Percentiles rank a stretch among this genome's conserved stretches.
phyloP scores from a whole-genome alignment of 2,888 invertebrate genomes.

The Eilema caniola region DNA sequence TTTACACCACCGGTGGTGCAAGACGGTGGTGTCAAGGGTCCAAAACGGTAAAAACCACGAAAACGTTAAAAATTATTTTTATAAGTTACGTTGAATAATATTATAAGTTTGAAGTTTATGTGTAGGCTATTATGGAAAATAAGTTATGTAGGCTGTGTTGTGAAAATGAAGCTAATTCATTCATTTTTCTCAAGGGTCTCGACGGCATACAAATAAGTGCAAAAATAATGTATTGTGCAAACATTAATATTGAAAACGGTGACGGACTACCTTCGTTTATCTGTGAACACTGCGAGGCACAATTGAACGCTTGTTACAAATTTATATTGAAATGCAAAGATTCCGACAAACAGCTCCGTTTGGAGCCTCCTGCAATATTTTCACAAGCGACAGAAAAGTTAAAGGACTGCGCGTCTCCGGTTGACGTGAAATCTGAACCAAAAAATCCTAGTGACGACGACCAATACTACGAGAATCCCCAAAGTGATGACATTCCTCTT shows the following conservation, averaged over 20 bases:
- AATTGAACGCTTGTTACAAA: constrained; percentile 61
- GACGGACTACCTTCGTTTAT: constrained; percentile 69
- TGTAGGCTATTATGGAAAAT: constrained; percentile 54
- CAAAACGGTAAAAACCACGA: no score
- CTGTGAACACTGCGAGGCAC: constrained; percentile 63
- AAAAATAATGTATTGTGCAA: constrained; percentile 69
- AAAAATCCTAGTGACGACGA: constrained; percentile 42
- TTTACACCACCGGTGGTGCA: no score
- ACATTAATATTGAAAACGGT: constrained; percentile 57
- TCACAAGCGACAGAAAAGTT: background rate
- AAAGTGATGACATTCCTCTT: constrained; percentile 37
- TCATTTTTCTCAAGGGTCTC: constrained; percentile 57
- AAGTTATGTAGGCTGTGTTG: constrained; percentile 70
- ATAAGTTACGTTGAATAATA: no score
- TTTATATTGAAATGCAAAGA: constrained; percentile 72
- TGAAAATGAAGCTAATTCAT: constrained; percentile 55
- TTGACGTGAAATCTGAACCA: constrained; percentile 63
- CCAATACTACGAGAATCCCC: constrained; percentile 36
- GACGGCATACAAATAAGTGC: constrained; percentile 48
- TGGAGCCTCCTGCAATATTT: constrained; percentile 23
- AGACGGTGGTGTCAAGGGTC: no score
- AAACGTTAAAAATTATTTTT: no score
- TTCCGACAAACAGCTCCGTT: constrained; percentile 64
- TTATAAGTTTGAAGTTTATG: background rate
- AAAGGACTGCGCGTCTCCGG: constrained; percentile 43